Percentiles rank a stretch among this genome's conserved stretches.
phyloP scores from a whole-genome alignment of 1,140 invertebrate genomes.

The Temnothorax nylanderi region DNA sequence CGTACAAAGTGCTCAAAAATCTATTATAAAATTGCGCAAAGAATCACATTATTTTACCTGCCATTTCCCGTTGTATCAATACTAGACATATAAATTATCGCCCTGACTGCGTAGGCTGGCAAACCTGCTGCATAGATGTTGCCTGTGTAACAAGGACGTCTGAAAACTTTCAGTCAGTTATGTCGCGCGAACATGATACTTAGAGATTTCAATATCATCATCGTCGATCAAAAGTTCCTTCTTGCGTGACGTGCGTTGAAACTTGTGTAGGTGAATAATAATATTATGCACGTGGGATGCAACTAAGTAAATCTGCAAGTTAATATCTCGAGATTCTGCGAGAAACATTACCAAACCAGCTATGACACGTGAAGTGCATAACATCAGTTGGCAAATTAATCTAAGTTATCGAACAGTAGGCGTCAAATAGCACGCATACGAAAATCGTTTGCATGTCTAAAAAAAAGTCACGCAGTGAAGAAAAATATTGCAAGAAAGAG shows the following conservation, averaged over 20 bases:
- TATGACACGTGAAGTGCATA: background rate
- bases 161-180: conserved; percentile 33
- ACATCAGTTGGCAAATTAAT: background rate
- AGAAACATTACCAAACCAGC: background rate
- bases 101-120: background rate
- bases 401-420: background rate
- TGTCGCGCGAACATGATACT: conserved; percentile 13
- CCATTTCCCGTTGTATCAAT: conserved; percentile 4
- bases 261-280: conserved; percentile 16
- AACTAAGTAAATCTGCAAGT: background rate
- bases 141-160: conserved; percentile 3
- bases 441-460: background rate
- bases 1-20: conserved; percentile 1
- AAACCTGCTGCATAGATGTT: conserved; percentile 25
- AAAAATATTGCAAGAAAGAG: background rate
- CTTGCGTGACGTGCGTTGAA: conserved; percentile 11
- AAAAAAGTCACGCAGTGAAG: background rate
- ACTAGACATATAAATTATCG: conserved; percentile 26
- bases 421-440: background rate
- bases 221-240: conserved; percentile 12
- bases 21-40: conserved; percentile 15
- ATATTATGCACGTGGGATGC: background rate
- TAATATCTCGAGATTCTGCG: background rate
- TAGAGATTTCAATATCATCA: conserved; percentile 22
- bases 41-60: background rate